Conservation (phyloP, 2,888 invertebrate genomes). For the Choreutis nemorana region DNA sequence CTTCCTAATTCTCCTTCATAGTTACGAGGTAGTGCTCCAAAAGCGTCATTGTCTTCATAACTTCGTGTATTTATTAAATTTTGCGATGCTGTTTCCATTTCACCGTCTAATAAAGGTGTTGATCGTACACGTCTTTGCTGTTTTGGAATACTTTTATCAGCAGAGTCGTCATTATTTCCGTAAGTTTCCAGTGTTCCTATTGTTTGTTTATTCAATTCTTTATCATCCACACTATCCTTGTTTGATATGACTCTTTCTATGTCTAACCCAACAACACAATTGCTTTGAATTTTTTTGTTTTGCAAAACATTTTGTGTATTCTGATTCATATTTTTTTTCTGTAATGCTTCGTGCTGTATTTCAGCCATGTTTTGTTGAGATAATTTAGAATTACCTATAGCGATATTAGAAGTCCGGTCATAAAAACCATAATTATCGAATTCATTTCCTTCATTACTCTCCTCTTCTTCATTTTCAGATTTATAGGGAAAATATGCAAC, state of each 20-base stretch:
- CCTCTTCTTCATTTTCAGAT: conserved; percentile 47
- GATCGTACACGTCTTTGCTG: conserved; percentile 13
- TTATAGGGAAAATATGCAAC: conserved; percentile 39
- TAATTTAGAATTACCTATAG: conserved; percentile 15
- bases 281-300: conserved; percentile 19
- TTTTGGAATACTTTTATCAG: conserved; percentile 1
- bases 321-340: conserved; percentile 9
- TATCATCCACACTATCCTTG: conserved; percentile 44
- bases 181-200: conserved; percentile 9
- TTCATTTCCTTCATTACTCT: conserved; percentile 55
- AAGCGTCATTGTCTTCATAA: conserved; percentile 39
- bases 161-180: conserved; percentile 9
- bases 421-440: conserved; percentile 58
- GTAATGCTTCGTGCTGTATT: conserved; percentile 7
- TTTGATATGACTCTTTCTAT: conserved; percentile 44
- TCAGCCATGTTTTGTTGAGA: conserved; percentile 4
- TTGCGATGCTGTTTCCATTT: conserved; percentile 18
- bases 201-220: conserved; percentile 10
- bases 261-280: conserved; percentile 38
- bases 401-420: conserved; percentile 39
- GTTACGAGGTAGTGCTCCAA: conserved; percentile 32
- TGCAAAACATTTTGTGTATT: conserved; percentile 11
- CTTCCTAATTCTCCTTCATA: conserved; percentile 37
- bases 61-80: conserved; percentile 23
- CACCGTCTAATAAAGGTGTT: conserved; percentile 18